Conservation (phyloP, 2,113 vertebrate genomes). For the Pionites leucogaster region DNA sequence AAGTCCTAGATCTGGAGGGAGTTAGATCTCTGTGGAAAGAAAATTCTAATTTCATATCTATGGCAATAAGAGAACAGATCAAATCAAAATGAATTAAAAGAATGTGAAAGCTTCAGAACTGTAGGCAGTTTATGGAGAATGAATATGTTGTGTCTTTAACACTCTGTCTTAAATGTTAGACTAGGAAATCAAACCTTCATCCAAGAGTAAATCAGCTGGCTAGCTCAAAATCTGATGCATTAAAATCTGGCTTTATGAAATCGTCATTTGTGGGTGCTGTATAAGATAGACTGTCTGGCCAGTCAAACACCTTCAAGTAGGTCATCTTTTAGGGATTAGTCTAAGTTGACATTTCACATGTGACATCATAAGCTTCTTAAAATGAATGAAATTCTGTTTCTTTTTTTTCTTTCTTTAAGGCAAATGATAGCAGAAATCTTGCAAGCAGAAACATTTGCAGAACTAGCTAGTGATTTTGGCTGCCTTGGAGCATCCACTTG, state of each 20-base stretch:
- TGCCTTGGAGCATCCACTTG: neutral
- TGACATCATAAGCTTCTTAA: slow-evolving; percentile 69
- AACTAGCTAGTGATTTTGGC: neutral
- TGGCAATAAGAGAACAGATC: neutral
- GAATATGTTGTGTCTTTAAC: neutral
- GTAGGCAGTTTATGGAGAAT: neutral
- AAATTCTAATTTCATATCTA: neutral
- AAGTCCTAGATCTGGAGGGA: neutral
- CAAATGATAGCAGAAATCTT: neutral
- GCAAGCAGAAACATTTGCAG: slow-evolving; percentile 1
- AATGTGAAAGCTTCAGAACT: neutral
- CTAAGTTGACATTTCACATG: slow-evolving; percentile 61
- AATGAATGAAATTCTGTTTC: slow-evolving; percentile 42
- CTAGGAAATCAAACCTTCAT: slow-evolving; percentile 3
- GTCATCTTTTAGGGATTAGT: slow-evolving; percentile 66
- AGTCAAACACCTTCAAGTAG: slow-evolving; percentile 68
- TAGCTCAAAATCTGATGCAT: slow-evolving; percentile 8
- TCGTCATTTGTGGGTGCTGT: neutral
- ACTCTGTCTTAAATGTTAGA: neutral
- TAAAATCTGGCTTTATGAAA: slow-evolving; percentile 12
- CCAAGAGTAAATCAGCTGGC: neutral
- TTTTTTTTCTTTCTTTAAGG: neutral
- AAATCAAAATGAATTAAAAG: slow-evolving; percentile 20
- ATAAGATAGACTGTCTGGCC: neutral
- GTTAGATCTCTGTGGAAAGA: neutral